These are phyloP conservation scores for Drosophila bunnanda DNA, from an alignment of 2,888 invertebrate species.

Conservation along the genomic window DNA sequence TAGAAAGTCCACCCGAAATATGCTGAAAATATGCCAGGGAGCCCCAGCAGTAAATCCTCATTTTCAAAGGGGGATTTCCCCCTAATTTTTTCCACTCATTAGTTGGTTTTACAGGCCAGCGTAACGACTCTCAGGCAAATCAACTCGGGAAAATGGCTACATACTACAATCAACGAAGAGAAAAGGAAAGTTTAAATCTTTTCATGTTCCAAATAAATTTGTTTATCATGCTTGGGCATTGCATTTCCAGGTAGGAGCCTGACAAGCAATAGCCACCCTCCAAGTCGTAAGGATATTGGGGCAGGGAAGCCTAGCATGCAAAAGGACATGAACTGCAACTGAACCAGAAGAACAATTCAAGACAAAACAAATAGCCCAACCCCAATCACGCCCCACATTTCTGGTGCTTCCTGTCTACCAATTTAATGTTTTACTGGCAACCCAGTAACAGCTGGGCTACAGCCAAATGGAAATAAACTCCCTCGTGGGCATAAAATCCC, in stretches of 20 bases:
- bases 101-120: conserved; percentile 52
- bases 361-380: conserved; percentile 58
- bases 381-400: conserved; percentile 1
- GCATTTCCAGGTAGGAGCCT: neutral
- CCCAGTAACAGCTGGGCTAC: conserved; percentile 12
- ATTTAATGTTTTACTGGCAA: conserved; percentile 15
- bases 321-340: neutral
- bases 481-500: conserved; percentile 1
- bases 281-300: neutral
- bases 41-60: conserved; percentile 24
- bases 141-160: conserved; percentile 59
- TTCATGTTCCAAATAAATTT: conserved; percentile 1
- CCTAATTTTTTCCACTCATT: conserved; percentile 3
- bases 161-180: conserved; percentile 47
- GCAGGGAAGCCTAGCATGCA: conserved; percentile 6
- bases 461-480: conserved; percentile 10
- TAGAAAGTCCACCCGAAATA: conserved; percentile 48
- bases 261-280: neutral
- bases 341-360: conserved; percentile 38
- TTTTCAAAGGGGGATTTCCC: neutral
- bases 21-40: conserved; percentile 59
- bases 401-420: conserved; percentile 9
- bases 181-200: neutral
- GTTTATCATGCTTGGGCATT: neutral
- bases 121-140: conserved; percentile 21